Evolutionary conservation across 2,797 vertebrate genomes (phyloP).

Genomic region (Mus minutoides): DNA sequence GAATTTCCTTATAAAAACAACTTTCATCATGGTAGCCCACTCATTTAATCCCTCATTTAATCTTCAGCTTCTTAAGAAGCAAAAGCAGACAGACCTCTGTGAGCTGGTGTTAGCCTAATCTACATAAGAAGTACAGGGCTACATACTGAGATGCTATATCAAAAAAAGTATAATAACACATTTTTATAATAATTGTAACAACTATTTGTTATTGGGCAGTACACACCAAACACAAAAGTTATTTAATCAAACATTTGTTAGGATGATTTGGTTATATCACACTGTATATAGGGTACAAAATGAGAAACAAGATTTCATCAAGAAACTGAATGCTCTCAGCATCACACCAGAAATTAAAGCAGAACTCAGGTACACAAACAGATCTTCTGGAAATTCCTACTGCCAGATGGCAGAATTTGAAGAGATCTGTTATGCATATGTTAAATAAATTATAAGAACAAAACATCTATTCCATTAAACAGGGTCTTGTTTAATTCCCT

Average conservation of each 20-base stretch:
- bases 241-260: not conserved
- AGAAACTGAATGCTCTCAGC: not conserved
- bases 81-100: not conserved
- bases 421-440: not conserved
- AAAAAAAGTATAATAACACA: not conserved
- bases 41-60: not conserved
- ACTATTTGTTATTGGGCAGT: not conserved
- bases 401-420: not conserved
- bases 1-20: not conserved
- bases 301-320: not conserved
- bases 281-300: not conserved
- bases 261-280: rapidly evolving
- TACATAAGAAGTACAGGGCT: not conserved
- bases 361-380: not conserved
- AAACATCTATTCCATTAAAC: not conserved
- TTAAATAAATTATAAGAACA: not conserved
- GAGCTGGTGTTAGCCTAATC: not conserved
- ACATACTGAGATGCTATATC: not conserved
- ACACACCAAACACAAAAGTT: not conserved
- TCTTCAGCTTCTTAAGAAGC: not conserved
- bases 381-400: not conserved
- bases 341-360: not conserved
- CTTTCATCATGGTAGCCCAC: not conserved
- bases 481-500: not conserved
- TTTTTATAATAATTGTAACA: not conserved